Conservation (phyloP, 2,888 invertebrate species). For the Argyresthia goedartella region DNA sequence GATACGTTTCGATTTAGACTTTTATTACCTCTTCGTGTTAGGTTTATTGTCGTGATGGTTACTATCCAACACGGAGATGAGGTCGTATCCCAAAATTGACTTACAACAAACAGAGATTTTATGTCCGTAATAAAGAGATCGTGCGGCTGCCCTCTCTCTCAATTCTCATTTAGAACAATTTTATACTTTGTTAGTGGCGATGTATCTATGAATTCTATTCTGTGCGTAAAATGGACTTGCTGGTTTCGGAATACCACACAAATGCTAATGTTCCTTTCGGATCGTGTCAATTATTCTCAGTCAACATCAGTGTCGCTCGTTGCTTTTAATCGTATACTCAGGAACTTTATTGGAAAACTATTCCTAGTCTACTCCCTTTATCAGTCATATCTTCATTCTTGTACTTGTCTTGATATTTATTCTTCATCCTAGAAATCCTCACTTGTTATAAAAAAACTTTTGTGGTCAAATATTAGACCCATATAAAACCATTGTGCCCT, state of each 20-base stretch:
- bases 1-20: conserved; percentile 55
- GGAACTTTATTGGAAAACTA: too few species aligned
- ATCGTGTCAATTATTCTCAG: too few species aligned
- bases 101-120: conserved; percentile 60
- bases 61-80: conserved; percentile 61
- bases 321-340: too few species aligned
- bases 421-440: too few species aligned
- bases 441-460: too few species aligned
- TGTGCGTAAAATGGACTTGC: not conserved
- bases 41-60: conserved; percentile 57
- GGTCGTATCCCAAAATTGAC: conserved; percentile 62
- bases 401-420: too few species aligned
- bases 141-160: conserved; percentile 2
- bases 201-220: not conserved
- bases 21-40: conserved; percentile 67
- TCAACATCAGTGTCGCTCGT: too few species aligned
- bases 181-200: not conserved
- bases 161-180: not conserved
- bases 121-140: conserved; percentile 43
- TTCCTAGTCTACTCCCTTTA: too few species aligned
- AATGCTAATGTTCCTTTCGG: not conserved
- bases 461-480: too few species aligned
- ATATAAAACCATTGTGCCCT: too few species aligned
- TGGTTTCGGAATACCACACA: not conserved
- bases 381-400: too few species aligned